A percentile compares a stretch with the other conserved stretches of the same genome.
Conservation (phyloP, 2,888 invertebrate species). For the Pollenia griseotomentosa region DNA sequence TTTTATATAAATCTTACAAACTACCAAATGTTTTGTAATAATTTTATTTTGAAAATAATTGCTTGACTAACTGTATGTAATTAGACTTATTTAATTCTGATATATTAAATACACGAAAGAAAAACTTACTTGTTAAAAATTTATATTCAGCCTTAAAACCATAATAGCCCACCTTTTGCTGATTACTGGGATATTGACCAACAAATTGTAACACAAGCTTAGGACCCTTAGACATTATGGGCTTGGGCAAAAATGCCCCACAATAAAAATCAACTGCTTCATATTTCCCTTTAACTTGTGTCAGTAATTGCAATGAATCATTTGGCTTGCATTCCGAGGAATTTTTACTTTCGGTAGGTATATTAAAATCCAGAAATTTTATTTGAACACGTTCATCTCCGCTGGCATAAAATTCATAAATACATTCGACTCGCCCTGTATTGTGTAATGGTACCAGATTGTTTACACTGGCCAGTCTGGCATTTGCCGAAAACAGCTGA, state of each 20-base stretch:
- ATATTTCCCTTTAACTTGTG: conserved; percentile 92
- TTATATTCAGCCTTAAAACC: conserved; percentile 95
- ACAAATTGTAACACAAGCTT: conserved; percentile 94
- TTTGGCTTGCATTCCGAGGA: conserved; percentile 80
- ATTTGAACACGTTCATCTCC: conserved; percentile 90
- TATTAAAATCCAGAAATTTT: conserved; percentile 82
- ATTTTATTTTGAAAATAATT: no score
- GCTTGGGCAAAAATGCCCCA: conserved; percentile 91
- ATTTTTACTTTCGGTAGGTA: conserved; percentile 81
- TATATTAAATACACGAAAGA: background rate
- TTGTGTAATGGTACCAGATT: conserved; percentile 60
- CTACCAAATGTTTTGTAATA: no score
- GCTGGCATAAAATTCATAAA: conserved; percentile 95
- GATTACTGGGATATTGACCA: conserved; percentile 86
- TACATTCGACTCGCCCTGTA: conserved; percentile 88
- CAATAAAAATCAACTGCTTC: conserved; percentile 95
- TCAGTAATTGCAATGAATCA: conserved; percentile 86
- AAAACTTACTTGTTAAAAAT: conserved; percentile 93
- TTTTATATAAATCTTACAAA: no score
- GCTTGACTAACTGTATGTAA: background rate
- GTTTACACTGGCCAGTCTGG: conserved; percentile 79
- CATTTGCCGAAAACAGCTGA: conserved; percentile 91
- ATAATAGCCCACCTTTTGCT: conserved; percentile 89
- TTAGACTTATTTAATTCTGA: background rate
- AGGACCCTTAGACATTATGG: conserved; percentile 96